phyloP scores from a whole-genome alignment of 2,888 invertebrate species.

The Acleris laterana region DNA sequence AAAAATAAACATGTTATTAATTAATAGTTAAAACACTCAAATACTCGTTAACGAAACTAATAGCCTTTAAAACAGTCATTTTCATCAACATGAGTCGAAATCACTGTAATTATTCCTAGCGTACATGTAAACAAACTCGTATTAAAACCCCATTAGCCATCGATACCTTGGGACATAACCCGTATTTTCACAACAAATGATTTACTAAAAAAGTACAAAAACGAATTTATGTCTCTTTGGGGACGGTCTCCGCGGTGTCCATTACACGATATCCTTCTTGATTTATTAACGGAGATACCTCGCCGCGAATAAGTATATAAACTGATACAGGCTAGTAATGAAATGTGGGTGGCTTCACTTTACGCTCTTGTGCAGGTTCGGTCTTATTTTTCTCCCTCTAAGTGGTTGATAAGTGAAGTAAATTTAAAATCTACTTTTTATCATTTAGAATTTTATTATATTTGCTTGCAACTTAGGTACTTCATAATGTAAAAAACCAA shows the following conservation, averaged over 20 bases:
- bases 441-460: too few relatives aligned
- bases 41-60: slow-evolving; percentile 14
- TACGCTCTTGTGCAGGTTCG: not conserved
- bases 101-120: slow-evolving; percentile 28
- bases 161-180: slow-evolving; percentile 47
- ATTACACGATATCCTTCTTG: slow-evolving; percentile 80
- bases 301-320: slow-evolving; percentile 64
- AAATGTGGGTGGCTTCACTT: slow-evolving; percentile 57
- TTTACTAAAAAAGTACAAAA: slow-evolving; percentile 75
- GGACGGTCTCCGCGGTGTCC: slow-evolving; percentile 71
- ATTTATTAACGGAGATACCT: slow-evolving; percentile 75
- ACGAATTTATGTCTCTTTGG: slow-evolving; percentile 77
- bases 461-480: too few relatives aligned
- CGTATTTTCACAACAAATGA: slow-evolving; percentile 66
- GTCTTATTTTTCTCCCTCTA: not conserved
- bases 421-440: not conserved
- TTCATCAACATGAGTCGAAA: slow-evolving; percentile 11
- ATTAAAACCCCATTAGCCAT: slow-evolving; percentile 60
- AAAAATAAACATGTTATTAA: not conserved
- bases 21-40: slow-evolving; percentile 6
- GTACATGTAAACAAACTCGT: slow-evolving; percentile 42
- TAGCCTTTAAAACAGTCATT: slow-evolving; percentile 30
- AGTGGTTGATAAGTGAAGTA: not conserved
- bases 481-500: too few relatives aligned
- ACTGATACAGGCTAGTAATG: slow-evolving; percentile 58